Evolutionary conservation across 2,888 invertebrate genomes (phyloP), one percentile per base, ranked within the genome.

Genomic region (Sarcophaga carnaria): DNA sequence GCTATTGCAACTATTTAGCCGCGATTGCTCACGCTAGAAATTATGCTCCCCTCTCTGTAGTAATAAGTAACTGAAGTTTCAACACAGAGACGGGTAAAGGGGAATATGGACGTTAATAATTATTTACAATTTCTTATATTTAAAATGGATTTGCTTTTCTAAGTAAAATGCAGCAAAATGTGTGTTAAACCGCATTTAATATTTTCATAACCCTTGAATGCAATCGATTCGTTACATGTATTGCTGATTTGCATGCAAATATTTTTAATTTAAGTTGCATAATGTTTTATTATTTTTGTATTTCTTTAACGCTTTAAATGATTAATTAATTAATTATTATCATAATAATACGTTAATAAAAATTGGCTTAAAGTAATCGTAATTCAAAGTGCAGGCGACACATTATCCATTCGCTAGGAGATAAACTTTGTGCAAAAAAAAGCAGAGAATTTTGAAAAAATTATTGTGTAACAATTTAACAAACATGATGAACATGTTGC

Each of bases 251-350:
- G 83, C 78, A 78, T 77, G 77, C 62, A 72, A 20, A 20, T 25
- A 90, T 90, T 91, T 91, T 89, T 90, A 59, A 90, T 37, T 37
- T 37, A 37, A 37, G 59, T 80, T 70, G 79, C 80, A 71, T 74
- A 62, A 67, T 75, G 8, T 81, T 69, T 79, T 59, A 11, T 37
- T 64, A 1, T 79, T 66, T 82, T 80, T 74, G 77, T 75, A 5
- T 64, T 54, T 64, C 37, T 80, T 25, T 14, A 76, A 54, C 54
- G 17, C 54, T 54, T 54, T 45, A 67, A 83, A 79, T 83, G 74
- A 79, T 83, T 79, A 79, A 83, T 83, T 79, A 79, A 83, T 83
- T 83, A 83, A 59, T 17, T 70, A 25, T 62, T 75, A 22, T 75
- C 37, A 17, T 3, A 47, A 81, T 37, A 75, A 63, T 22, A 75